Base-by-base conservation (phyloP, 2,888 invertebrate genomes). In the Gasteruption jaculator region DNA sequence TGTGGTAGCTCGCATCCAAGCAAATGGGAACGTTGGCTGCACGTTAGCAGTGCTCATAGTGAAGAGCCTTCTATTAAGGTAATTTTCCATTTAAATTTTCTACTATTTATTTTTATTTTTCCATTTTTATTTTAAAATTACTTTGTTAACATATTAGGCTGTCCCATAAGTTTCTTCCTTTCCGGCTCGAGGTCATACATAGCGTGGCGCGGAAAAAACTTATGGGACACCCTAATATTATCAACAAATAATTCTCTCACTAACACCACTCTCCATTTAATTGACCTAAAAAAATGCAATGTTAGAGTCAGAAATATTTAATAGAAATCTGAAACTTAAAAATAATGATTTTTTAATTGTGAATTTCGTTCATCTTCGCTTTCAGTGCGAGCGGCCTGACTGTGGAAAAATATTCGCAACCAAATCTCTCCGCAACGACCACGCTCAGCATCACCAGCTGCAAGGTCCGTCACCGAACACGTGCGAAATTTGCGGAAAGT, bases 1-100 rank as follows among this genome's bases (percentile, higher is more conserved):
- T 75, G 75, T 44, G 72, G 73, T 4, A 68, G 69, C 35, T 71
- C 74, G 0, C 71, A 73, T 55, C 66, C 71, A 2, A 73, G 72
- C 39, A 73, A 74, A 49, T 72, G 74, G 61, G 74, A 74, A 46
- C 67, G 74, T 27, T 75, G 75, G 75, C 63, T 72, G 21, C 75
- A 75, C 48, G 72, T 74, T 18, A 72, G 68, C 37, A 65, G 64
- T 8, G 53, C 58, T 24, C 75, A 75, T 46, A 54, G 57, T 20
- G 63, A 71, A 11, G 73, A 74, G 45, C 47, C 61, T 12, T 48
- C 65, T 5, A 70, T 71, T 36, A 62, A 58, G 49, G 65, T 65
- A 46, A 53, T 46, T 50, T 25, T 18, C n/a, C n/a, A n/a, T n/a
- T n/a, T n/a, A n/a, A n/a, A n/a, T n/a, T n/a, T 37, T 8, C n/a